These are phyloP conservation scores for Butorides virescens DNA, from an alignment of 2,113 vertebrate species.

Conservation along the genomic window DNA sequence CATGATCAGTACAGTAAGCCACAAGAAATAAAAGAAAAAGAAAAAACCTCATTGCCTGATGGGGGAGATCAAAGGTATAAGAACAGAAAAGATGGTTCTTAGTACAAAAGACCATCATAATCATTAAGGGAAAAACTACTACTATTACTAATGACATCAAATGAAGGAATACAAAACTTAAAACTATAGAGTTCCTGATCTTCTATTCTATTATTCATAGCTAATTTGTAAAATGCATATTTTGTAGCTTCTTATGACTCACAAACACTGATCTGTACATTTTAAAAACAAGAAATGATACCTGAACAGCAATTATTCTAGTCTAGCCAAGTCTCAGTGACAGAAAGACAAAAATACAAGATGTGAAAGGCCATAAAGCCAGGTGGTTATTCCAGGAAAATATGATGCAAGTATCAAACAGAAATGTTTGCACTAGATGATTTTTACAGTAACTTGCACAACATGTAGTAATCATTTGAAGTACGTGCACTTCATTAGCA, in stretches of 20 bases:
- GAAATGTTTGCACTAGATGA: not conserved
- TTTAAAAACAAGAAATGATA: not conserved
- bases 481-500: not conserved
- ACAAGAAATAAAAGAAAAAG: not conserved
- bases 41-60: not conserved
- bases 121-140: not conserved
- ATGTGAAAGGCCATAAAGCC: not conserved
- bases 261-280: not conserved
- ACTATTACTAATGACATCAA: not conserved
- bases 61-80: not conserved
- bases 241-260: not conserved
- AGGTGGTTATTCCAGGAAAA: not conserved
- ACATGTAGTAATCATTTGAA: not conserved
- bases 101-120: not conserved
- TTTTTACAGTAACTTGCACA: not conserved
- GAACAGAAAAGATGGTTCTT: not conserved
- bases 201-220: not conserved
- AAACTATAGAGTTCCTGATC: not conserved
- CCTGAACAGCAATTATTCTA: not conserved
- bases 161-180: not conserved
- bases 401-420: not conserved
- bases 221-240: not conserved
- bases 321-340: not conserved
- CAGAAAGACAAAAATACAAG: not conserved
- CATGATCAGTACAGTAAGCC: not conserved